Conservation (phyloP, 1,140 invertebrate genomes). For the Ericerus pela region DNA sequence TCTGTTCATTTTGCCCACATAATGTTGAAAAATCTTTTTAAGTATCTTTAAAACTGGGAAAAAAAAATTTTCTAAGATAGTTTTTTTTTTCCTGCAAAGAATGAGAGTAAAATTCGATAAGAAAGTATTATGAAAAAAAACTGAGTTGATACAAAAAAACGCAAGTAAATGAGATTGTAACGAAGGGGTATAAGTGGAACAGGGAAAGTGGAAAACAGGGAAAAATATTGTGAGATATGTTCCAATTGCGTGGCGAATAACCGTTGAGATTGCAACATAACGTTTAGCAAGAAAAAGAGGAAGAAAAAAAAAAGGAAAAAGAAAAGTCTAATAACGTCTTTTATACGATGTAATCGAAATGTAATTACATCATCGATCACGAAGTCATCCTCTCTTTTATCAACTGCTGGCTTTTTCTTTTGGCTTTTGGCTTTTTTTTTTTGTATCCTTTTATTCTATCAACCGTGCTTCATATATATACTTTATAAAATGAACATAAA, state of each 20-base stretch:
- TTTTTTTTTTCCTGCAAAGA: not conserved
- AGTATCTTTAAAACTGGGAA: not conserved
- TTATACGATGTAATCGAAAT: conserved; percentile 7
- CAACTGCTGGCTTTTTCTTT: too few species aligned
- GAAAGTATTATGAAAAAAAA: not conserved
- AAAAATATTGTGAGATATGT: not conserved
- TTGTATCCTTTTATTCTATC: too few species aligned
- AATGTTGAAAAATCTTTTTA: too few species aligned
- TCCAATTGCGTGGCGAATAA: conserved; percentile 1
- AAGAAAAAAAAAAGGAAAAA: conserved; percentile 1
- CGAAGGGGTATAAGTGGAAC: too few species aligned
- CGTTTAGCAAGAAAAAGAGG: too few species aligned
- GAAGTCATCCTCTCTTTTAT: not conserved
- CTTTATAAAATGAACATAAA: not conserved
- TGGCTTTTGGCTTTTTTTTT: too few species aligned
- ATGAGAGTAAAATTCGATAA: not conserved
- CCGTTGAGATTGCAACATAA: conserved; percentile 4
- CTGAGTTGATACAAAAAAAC: too few species aligned
- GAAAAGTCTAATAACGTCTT: conserved; percentile 9
- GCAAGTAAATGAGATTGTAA: conserved; percentile 4
- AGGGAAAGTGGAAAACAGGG: too few species aligned
- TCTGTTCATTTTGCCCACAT: too few species aligned
- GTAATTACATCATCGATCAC: conserved; percentile 12
- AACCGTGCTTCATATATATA: too few species aligned
- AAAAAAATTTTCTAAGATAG: too few species aligned